A percentile compares a stretch with the other conserved stretches of the same genome.
phyloP scores from a whole-genome alignment of 2,797 vertebrate species.

The Spea hammondii region DNA sequence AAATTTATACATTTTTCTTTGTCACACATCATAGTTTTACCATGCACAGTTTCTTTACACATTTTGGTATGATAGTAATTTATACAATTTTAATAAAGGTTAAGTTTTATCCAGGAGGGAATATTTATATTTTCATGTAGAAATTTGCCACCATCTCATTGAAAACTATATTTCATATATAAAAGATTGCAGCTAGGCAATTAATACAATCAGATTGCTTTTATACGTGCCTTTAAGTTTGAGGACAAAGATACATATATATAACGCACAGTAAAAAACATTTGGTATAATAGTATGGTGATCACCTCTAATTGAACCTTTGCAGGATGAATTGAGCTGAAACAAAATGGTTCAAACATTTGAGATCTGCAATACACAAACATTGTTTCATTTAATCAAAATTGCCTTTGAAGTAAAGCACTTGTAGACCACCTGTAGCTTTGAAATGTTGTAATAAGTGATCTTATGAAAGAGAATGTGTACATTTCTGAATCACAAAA shows the following conservation, averaged over 20 bases:
- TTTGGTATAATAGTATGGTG: slow-evolving; percentile 64
- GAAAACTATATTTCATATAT: too few species aligned
- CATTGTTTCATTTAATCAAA: slow-evolving; percentile 74
- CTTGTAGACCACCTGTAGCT: slow-evolving; percentile 80
- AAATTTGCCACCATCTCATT: too few species aligned
- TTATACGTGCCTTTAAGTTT: too few species aligned
- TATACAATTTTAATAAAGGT: too few species aligned
- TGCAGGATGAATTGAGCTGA: slow-evolving; percentile 73
- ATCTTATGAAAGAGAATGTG: slow-evolving; percentile 58
- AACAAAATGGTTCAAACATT: slow-evolving; percentile 83
- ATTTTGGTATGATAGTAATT: too few species aligned
- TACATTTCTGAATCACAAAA: slow-evolving; percentile 53
- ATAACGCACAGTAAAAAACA: neutral
- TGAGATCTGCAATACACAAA: slow-evolving; percentile 67
- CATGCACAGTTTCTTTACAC: too few species aligned
- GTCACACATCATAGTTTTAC: too few species aligned
- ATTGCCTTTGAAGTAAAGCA: slow-evolving; percentile 82
- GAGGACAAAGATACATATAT: neutral
- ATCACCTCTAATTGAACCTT: slow-evolving; percentile 85
- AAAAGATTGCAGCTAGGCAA: too few species aligned
- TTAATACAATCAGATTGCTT: too few species aligned
- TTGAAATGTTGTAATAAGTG: slow-evolving; percentile 78
- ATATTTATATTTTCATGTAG: too few species aligned
- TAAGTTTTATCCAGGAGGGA: too few species aligned
- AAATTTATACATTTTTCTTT: too few species aligned